phyloP scores from a whole-genome alignment of 2,888 invertebrate species.

The Drosophila greeni region DNA sequence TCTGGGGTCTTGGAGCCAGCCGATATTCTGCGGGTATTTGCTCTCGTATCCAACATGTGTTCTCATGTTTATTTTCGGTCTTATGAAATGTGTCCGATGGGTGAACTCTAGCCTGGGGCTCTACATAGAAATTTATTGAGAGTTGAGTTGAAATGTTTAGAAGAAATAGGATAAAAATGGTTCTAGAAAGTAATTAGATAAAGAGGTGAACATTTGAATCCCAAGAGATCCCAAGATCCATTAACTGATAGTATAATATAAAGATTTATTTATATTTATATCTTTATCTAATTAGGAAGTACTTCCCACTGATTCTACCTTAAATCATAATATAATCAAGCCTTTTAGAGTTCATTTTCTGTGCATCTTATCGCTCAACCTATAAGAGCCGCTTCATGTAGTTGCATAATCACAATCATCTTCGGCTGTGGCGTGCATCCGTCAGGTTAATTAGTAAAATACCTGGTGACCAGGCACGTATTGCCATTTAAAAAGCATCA shows the following conservation, averaged over 20 bases:
- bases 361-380: neutral
- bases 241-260: neutral
- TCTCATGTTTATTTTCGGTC: constrained; percentile 21
- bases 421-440: constrained; percentile 53
- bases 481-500: constrained; percentile 63
- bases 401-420: constrained; percentile 50
- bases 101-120: constrained; percentile 10
- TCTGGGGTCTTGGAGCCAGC: constrained; percentile 6
- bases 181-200: neutral
- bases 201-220: neutral
- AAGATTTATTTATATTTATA: neutral
- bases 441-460: constrained; percentile 66
- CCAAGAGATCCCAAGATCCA: neutral
- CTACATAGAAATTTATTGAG: neutral
- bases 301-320: neutral
- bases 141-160: neutral
- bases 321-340: neutral
- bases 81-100: constrained; percentile 15
- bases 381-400: constrained; percentile 22
- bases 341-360: neutral
- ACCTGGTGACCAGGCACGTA: constrained; percentile 65
- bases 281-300: neutral
- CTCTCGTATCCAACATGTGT: constrained; percentile 37
- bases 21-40: constrained; percentile 23
- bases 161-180: neutral